Base-by-base conservation (phyloP, 92 coral and sea anemone species). In the Metridium senile region DNA sequence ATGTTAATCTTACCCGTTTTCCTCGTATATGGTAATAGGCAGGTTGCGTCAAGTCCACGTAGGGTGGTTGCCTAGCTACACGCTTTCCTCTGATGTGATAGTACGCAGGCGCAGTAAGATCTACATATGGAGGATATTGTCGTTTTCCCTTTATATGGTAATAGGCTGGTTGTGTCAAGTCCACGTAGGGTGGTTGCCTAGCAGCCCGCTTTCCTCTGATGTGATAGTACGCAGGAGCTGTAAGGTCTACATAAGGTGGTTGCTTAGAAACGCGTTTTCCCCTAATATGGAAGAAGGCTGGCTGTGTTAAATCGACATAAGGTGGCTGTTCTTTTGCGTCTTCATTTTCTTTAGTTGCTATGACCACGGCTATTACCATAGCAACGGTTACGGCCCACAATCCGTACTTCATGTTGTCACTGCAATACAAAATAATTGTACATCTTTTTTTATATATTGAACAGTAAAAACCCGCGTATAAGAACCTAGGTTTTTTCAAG, bases 91-190 rank as follows among this genome's bases (percentile, higher is more conserved):
- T 33, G 62, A 79, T 79, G 35, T 79, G 84, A 61, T 58, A 79
- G 68, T 54, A 79, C 61, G 84, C 75, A 66, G 84, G 84, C 76
- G 53, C 69, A 17, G 77, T 69, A 7, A 79, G 29, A 30, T 70
- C 84, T 25, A 69, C 54, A 20, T 11, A 68, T 11, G 84, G 84
- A 32, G 84, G 84, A 32, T 79, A 69, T 45, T 49, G 61, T 43
- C 84, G 76, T 43, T 70, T 79, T 29, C 84, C 84, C 70, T 76
- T 66, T 34, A 79, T 79, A 56, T 79, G 84, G 84, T 58, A 79
- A 46, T 54, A 79, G 35, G 84, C 76, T 1, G 84, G 84, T 32
- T 53, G 52, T 1, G 62, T 66, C 63, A 66, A 49, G 57, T 70
- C 84, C 54, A 79, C 61, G 54, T 53, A 29, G 23, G 84, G 84